Evolutionary conservation across 2,888 invertebrate genomes (phyloP).

Genomic region (Pyrocoelia pectoralis): DNA sequence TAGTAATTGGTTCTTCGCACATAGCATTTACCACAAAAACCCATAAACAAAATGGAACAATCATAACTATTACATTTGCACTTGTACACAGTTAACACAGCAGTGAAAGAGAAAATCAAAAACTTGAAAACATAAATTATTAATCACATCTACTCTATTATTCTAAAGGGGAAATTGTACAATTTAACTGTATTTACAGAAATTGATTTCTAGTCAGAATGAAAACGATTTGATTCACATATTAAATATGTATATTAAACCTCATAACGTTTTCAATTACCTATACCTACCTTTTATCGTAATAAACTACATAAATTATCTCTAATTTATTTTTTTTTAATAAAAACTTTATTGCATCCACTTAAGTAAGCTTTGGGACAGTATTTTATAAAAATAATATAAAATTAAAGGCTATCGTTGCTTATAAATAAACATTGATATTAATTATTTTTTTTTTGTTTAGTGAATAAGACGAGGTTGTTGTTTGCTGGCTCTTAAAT

Average conservation of each 20-base stretch:
- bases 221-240: background rate
- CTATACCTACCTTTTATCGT: background rate
- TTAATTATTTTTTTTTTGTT: too few relatives aligned
- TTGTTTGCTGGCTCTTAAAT: background rate
- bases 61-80: background rate
- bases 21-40: background rate
- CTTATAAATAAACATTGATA: background rate
- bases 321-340: background rate
- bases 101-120: background rate
- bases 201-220: constrained; percentile 7
- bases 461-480: background rate
- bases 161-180: background rate
- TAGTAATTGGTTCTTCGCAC: background rate
- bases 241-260: background rate
- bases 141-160: constrained; percentile 6
- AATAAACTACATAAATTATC: background rate
- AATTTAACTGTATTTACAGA: constrained; percentile 9
- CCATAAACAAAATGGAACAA: background rate
- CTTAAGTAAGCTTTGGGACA: constrained; percentile 27
- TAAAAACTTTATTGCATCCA: constrained; percentile 1
- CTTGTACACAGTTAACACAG: background rate
- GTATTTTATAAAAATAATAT: constrained; percentile 21
- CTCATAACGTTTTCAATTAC: background rate
- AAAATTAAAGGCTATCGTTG: constrained; percentile 1
- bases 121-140: constrained; percentile 7